Conservation (phyloP, 2,113 vertebrate genomes). For the Falco punctatus region DNA sequence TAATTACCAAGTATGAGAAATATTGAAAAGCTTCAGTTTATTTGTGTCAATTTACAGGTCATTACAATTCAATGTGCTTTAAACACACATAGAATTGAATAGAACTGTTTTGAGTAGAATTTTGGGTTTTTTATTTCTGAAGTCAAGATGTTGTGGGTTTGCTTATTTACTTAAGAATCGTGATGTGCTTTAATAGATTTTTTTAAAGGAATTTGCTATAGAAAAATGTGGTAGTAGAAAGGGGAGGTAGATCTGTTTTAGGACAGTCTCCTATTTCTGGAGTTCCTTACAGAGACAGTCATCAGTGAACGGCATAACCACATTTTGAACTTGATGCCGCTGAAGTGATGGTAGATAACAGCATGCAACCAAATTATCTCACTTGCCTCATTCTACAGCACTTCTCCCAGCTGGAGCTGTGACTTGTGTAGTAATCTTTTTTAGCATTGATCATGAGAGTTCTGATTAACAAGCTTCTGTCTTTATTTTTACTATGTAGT, state of each 20-base stretch:
- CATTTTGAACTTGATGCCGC: neutral
- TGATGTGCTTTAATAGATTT: neutral
- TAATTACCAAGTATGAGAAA: neutral
- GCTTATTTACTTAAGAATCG: neutral
- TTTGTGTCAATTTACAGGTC: neutral
- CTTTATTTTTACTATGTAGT: neutral
- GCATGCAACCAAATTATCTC: neutral
- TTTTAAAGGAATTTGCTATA: neutral
- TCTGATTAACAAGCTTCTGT: neutral
- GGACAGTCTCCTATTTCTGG: neutral
- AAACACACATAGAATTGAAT: neutral
- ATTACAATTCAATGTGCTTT: neutral
- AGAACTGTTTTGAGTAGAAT: neutral
- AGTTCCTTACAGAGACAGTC: neutral
- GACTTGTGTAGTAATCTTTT: neutral
- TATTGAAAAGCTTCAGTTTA: neutral
- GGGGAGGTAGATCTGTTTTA: neutral
- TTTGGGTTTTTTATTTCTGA: neutral
- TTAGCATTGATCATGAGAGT: neutral
- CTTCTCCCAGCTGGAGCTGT: neutral
- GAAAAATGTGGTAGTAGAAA: neutral
- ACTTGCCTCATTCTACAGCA: neutral
- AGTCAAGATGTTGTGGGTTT: neutral
- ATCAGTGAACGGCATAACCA: neutral
- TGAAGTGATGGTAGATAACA: neutral